Conservation (phyloP, 2,113 vertebrate genomes). For the Ondatra zibethicus region DNA sequence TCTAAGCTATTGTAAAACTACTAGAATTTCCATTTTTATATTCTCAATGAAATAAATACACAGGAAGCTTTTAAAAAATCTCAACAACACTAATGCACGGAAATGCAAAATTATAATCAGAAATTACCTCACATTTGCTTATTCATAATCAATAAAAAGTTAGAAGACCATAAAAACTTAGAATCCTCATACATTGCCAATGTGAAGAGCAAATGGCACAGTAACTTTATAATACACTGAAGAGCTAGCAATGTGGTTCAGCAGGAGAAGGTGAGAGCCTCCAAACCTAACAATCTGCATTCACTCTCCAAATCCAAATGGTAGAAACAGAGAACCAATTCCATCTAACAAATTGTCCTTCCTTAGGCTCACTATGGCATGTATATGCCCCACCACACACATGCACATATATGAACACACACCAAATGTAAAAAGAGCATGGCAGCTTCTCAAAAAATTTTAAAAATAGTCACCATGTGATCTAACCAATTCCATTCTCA, state of each 20-base stretch:
- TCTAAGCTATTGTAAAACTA: constrained; percentile 54
- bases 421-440: neutral
- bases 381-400: neutral
- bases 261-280: no score
- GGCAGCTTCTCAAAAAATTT: neutral
- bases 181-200: neutral
- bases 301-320: neutral
- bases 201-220: neutral
- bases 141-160: neutral
- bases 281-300: neutral
- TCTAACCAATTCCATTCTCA: neutral
- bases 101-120: constrained; percentile 5
- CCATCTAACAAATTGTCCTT: neutral
- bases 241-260: neutral
- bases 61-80: neutral
- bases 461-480: neutral
- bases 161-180: neutral
- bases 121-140: neutral
- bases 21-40: constrained; percentile 41
- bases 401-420: no score
- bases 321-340: neutral
- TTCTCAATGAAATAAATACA: constrained; percentile 60
- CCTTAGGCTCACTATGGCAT: neutral
- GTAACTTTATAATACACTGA: neutral
- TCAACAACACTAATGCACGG: neutral